phyloP scores from a whole-genome alignment of 2,113 vertebrate species.

The Sciurus niger region DNA sequence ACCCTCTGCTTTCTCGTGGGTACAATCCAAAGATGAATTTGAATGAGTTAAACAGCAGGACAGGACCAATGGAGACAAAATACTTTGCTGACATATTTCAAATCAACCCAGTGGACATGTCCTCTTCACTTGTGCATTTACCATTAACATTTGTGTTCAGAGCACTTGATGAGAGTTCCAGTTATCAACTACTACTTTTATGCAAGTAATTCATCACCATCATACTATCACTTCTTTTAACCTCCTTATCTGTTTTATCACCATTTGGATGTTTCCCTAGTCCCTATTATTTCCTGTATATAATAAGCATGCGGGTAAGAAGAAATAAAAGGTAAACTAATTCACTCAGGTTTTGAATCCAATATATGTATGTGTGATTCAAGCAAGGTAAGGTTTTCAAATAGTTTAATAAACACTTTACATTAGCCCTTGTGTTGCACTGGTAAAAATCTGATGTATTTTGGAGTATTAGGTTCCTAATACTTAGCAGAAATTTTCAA shows the following conservation, averaged over 20 bases:
- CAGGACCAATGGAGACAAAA: slow-evolving; percentile 11
- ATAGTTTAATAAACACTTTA: slow-evolving; percentile 45
- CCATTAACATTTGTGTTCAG: neutral
- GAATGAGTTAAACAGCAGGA: slow-evolving; percentile 11
- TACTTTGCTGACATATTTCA: slow-evolving; percentile 28
- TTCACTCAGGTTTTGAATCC: neutral
- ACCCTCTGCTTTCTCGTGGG: slow-evolving; percentile 12
- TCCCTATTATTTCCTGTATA: neutral
- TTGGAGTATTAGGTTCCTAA: neutral
- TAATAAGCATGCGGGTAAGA: neutral
- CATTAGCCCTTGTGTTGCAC: slow-evolving; percentile 17
- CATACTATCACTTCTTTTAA: neutral
- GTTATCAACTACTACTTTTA: neutral
- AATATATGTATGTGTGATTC: neutral
- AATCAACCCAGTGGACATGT: neutral
- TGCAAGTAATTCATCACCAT: neutral
- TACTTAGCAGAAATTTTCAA: neutral
- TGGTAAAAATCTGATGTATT: neutral
- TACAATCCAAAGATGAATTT: slow-evolving; percentile 8
- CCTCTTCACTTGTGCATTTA: neutral
- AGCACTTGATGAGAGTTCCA: neutral
- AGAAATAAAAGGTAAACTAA: neutral
- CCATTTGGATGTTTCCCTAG: neutral
- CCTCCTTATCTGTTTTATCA: neutral
- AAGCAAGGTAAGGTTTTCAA: neutral